Base-by-base conservation (phyloP, 2,797 vertebrate species). In the Gila robusta region DNA sequence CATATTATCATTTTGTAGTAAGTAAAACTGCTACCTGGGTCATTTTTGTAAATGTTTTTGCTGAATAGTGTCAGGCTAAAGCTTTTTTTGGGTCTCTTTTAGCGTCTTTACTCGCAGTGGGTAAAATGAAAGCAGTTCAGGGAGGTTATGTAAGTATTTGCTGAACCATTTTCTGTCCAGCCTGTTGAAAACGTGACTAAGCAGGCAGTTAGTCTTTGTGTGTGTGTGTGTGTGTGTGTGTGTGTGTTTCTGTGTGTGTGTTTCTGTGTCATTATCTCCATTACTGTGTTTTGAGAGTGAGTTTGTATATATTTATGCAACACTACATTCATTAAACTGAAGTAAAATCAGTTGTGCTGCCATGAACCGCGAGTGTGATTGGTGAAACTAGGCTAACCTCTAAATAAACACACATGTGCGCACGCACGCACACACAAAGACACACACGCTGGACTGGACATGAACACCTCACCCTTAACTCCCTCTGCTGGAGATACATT, bases 71-170 rank as follows among this genome's bases (percentile, higher is more conserved):
- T n/a, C 26, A 78, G 35, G 16, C 72, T 35, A 70, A 70, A 23
- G 35, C 32, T 47, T 41, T 37, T 76, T 19, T 21, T 23, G 14
- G 19, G 23, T 59, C 19, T 19, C 9, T 47, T 80, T 67, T 80
- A 47, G 26, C 2, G 0, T 28, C 37, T 67, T 44, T 82, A 94
- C 94, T 93, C 91, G 94, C 93, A 93, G 91, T 91, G 91, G 91
- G 91, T 90, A 92, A 94, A 91, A 92, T 94, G 91, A 94, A 92
- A 89, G 67, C 23, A 86, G 79, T 87, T 81, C 76, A 73, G 76
- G 35, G 90, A 91, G 93, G 94, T 96, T 95, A 95, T 95, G 95
- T 94, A 95, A 96, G 93, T 94, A 93, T 94, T 93, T 94, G 91
- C 89, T 92, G 89, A 93, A 92, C 91, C 77, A 81, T 41, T 71